Percentiles rank a stretch among this genome's conserved stretches.
These are phyloP conservation scores for Oryzias dopingdopingensis DNA, from an alignment of 2,797 vertebrate genomes.

Conservation along the genomic window DNA sequence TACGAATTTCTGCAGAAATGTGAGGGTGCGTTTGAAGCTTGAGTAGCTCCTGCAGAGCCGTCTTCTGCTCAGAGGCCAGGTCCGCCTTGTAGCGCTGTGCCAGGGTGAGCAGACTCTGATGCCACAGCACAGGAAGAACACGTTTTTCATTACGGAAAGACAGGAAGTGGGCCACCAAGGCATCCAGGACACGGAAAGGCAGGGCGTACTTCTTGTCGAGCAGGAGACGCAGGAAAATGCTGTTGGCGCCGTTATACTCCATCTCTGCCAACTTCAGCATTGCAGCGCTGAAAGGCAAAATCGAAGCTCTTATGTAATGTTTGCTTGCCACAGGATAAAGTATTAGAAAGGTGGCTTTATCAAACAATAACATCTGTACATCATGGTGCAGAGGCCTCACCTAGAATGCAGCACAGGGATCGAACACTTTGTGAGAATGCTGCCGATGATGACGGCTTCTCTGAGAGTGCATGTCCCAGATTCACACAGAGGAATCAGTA, in stretches of 20 bases:
- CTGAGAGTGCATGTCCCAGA: conserved; percentile 93
- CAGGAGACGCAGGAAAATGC: conserved; percentile 94
- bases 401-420: conserved; percentile 96
- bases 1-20: conserved; percentile 85
- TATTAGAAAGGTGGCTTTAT: neutral
- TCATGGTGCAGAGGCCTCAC: conserved; percentile 67
- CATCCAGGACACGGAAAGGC: conserved; percentile 96
- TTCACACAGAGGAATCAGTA: conserved; percentile 93
- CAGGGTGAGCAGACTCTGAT: conserved; percentile 92
- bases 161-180: conserved; percentile 94
- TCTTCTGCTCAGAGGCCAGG: conserved; percentile 91
- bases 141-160: conserved; percentile 87
- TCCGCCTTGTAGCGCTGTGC: conserved; percentile 96
- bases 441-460: conserved; percentile 94
- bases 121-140: conserved; percentile 93
- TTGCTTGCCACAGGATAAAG: neutral
- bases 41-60: conserved; percentile 88
- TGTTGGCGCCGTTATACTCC: conserved; percentile 96
- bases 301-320: conserved; percentile 28
- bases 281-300: conserved; percentile 79
- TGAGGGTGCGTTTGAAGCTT: conserved; percentile 85
- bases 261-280: conserved; percentile 97
- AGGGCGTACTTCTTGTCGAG: conserved; percentile 97
- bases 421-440: conserved; percentile 94
- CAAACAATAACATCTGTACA: neutral